phyloP scores from a whole-genome alignment of 2,797 vertebrate genomes.

The Botia almorhae region DNA sequence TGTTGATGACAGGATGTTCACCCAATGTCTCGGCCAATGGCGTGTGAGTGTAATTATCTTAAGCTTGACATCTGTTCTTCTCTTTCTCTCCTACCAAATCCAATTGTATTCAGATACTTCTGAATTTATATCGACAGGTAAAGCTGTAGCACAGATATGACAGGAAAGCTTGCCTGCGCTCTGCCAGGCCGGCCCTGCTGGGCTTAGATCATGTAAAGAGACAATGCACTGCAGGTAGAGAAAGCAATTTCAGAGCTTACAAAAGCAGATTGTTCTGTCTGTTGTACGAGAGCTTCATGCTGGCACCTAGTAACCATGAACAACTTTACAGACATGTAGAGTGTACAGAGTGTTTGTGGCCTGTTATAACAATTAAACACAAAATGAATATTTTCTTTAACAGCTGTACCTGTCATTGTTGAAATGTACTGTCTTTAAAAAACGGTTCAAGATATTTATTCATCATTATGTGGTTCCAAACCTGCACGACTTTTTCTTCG shows the following conservation, averaged over 20 bases:
- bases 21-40: neutral
- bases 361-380: too few relatives aligned
- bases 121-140: slow-evolving; percentile 45
- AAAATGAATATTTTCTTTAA: too few relatives aligned
- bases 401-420: too few relatives aligned
- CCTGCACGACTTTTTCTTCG: too few relatives aligned
- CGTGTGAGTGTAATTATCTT: slow-evolving; percentile 52
- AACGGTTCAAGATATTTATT: too few relatives aligned
- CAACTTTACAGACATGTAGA: neutral
- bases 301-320: slow-evolving; percentile 5
- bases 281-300: slow-evolving; percentile 23
- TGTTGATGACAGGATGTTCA: neutral
- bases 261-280: slow-evolving; percentile 5
- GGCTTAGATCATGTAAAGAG: slow-evolving; percentile 51
- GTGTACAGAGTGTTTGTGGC: too few relatives aligned
- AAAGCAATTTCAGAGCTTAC: slow-evolving; percentile 43
- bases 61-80: slow-evolving; percentile 39
- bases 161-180: slow-evolving; percentile 58
- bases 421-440: too few relatives aligned
- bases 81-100: slow-evolving; percentile 35
- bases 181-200: slow-evolving; percentile 45
- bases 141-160: slow-evolving; percentile 52
- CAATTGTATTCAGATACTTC: slow-evolving; percentile 51
- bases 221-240: slow-evolving; percentile 26
- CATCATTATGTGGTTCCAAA: too few relatives aligned